Percentiles rank a stretch among this genome's conserved stretches.
These are phyloP conservation scores for Vanessa atalanta DNA, from an alignment of 1,140 invertebrate genomes.

Conservation along the genomic window DNA sequence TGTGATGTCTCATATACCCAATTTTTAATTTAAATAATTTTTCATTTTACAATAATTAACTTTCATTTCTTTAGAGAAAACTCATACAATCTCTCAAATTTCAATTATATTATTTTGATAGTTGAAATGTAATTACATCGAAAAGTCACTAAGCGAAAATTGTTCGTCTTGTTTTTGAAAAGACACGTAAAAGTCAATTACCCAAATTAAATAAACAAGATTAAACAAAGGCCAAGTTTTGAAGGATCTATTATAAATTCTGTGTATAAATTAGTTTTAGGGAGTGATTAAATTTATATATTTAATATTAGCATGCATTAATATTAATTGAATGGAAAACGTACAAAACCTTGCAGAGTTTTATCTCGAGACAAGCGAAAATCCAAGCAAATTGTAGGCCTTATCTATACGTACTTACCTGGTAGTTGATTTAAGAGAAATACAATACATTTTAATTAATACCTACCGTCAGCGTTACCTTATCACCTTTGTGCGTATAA, in stretches of 20 bases:
- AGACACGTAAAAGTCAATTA: conserved; percentile 34
- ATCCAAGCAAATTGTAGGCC: conserved; percentile 22
- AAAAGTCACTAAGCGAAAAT: conserved; percentile 23
- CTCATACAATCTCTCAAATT: background rate
- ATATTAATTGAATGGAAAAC: conserved; percentile 17
- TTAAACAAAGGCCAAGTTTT: conserved; percentile 48
- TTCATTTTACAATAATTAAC: too few species aligned
- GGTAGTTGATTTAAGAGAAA: conserved; percentile 6
- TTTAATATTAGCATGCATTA: conserved; percentile 17
- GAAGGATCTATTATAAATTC: conserved; percentile 21
- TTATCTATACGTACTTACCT: conserved; percentile 27
- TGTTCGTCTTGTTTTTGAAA: conserved; percentile 22
- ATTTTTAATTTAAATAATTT: too few species aligned
- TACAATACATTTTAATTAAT: conserved; percentile 4
- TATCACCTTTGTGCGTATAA: background rate
- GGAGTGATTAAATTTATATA: background rate
- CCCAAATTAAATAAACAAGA: conserved; percentile 47
- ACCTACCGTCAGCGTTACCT: background rate
- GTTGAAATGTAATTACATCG: conserved; percentile 21
- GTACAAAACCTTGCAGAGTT: conserved; percentile 5
- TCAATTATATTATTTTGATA: background rate
- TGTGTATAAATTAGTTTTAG: conserved; percentile 10
- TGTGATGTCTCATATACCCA: too few species aligned
- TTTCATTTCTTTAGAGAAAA: too few species aligned
- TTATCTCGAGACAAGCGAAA: conserved; percentile 18